Evolutionary conservation across 2,797 vertebrate species (phyloP).

Genomic region (Balearica regulorum): DNA sequence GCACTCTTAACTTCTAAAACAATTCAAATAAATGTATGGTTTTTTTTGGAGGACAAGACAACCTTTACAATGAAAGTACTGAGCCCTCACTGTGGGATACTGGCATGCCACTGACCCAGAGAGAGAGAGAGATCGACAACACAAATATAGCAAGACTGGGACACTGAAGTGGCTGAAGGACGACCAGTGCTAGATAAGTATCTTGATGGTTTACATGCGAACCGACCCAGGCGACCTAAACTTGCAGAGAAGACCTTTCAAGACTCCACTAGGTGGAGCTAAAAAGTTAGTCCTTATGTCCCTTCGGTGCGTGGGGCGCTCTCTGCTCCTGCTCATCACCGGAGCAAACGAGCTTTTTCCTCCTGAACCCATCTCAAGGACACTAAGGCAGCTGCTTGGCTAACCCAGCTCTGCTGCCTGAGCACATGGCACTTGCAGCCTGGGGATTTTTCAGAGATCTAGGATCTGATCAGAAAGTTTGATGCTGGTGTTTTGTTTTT

Average conservation of each 20-base stretch:
- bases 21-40: fast-evolving
- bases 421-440: not conserved
- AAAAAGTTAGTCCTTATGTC: not conserved
- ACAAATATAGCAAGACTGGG: not conserved
- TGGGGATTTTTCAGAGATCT: not conserved
- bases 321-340: fast-evolving
- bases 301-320: fast-evolving
- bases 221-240: not conserved
- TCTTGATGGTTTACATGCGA: not conserved
- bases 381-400: not conserved
- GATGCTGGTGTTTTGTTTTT: too few species aligned
- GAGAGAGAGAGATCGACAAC: not conserved
- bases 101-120: not conserved
- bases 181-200: not conserved
- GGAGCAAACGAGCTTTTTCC: fast-evolving
- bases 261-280: not conserved
- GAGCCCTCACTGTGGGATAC: not conserved
- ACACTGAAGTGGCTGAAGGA: not conserved
- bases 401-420: not conserved
- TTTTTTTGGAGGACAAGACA: not conserved
- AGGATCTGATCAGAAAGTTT: not conserved
- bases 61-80: not conserved
- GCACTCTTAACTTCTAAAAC: not conserved
- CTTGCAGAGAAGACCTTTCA: not conserved
- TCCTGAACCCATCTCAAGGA: not conserved